A percentile compares a stretch with the other conserved stretches of the same genome.
phyloP scores from a whole-genome alignment of 2,113 vertebrate species.

The Struthidea cinerea region DNA sequence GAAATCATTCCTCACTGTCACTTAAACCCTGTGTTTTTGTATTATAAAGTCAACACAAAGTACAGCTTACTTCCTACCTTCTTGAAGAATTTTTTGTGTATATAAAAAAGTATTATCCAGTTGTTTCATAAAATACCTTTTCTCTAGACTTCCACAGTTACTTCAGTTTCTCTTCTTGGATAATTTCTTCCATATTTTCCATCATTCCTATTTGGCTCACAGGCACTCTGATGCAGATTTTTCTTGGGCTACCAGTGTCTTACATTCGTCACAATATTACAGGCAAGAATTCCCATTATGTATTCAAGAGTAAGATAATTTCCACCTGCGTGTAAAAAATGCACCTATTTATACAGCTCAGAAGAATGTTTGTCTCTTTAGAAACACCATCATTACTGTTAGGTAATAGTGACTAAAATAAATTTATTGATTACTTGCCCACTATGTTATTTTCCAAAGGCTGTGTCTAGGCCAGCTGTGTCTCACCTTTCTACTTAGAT shows the following conservation, averaged over 20 bases:
- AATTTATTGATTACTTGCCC: background rate
- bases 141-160: background rate
- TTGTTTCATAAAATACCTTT: background rate
- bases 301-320: background rate
- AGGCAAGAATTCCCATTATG: background rate
- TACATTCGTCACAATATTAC: background rate
- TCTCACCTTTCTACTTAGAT: background rate
- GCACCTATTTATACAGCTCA: background rate
- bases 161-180: background rate
- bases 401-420: fast-evolving
- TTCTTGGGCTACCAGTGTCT: background rate
- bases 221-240: background rate
- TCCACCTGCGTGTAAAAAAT: background rate
- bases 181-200: background rate
- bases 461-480: background rate
- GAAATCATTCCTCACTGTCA: background rate
- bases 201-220: background rate
- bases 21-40: background rate
- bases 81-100: background rate
- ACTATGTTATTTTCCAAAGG: background rate
- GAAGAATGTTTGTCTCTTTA: background rate
- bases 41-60: background rate
- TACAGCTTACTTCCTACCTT: background rate
- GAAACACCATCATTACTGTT: background rate
- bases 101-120: background rate